Conservation (phyloP, 2,113 vertebrate genomes). For the Balaeniceps rex region DNA sequence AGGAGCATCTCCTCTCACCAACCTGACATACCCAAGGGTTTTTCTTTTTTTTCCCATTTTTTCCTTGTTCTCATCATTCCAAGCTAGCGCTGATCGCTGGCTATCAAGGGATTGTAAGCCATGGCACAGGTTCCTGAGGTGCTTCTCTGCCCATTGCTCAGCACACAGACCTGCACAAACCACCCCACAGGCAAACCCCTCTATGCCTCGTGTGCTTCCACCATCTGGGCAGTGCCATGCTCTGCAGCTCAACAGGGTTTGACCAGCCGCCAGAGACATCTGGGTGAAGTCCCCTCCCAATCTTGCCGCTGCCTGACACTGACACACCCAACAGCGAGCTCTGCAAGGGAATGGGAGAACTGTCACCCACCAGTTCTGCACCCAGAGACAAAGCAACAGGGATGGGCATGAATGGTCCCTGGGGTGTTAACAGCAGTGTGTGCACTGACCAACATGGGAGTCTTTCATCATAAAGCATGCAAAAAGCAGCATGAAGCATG, state of each 20-base stretch:
- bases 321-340: rapidly evolving
- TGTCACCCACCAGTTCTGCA: neutral
- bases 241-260: neutral
- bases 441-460: neutral
- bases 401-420: neutral
- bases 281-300: neutral
- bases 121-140: neutral
- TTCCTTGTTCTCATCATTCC: neutral
- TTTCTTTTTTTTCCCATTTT: neutral
- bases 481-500: neutral
- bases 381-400: neutral
- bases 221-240: neutral
- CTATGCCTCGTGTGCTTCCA: too few species aligned
- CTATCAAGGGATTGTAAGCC: neutral
- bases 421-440: neutral
- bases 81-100: neutral
- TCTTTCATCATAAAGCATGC: neutral
- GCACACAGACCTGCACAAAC: neutral
- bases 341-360: neutral
- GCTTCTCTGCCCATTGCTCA: neutral
- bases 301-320: neutral
- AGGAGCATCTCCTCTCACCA: neutral
- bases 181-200: neutral
- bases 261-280: neutral
- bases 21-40: neutral